These are phyloP conservation scores for Nesospiza acunhae DNA, from an alignment of 2,113 vertebrate species.

Conservation along the genomic window DNA sequence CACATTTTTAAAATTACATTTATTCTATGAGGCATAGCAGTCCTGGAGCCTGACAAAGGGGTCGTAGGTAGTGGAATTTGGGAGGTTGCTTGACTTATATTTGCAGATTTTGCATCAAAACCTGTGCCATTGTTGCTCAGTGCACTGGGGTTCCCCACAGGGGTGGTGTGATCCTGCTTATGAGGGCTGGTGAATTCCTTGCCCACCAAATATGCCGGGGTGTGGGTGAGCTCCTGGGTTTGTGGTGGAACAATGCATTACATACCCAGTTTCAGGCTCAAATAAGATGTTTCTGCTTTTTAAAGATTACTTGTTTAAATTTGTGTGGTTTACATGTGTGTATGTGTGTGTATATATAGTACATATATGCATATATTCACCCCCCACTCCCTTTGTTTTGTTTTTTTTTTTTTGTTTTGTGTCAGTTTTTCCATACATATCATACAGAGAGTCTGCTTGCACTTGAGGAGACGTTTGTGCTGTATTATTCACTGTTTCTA, in stretches of 20 bases:
- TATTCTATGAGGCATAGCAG: not conserved
- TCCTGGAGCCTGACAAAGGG: not conserved
- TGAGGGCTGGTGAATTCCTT: not conserved
- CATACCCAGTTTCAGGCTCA: not conserved
- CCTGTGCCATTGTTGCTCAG: not conserved
- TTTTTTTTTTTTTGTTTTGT: not conserved
- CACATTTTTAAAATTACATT: not conserved
- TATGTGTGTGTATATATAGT: not conserved
- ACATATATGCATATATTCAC: not conserved
- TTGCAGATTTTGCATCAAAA: not conserved
- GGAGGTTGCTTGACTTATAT: not conserved
- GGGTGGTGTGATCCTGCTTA: rapidly evolving
- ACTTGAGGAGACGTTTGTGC: not conserved
- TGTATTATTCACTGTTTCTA: not conserved
- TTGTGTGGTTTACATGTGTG: not conserved
- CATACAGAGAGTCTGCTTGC: not conserved
- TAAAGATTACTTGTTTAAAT: not conserved
- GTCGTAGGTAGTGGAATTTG: not conserved
- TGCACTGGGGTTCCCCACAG: not conserved
- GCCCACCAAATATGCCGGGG: not conserved
- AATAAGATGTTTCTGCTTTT: not conserved
- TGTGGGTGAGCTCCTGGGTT: not conserved
- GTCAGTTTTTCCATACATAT: not conserved
- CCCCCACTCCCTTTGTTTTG: no score
- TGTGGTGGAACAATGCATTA: not conserved